Evolutionary conservation across 2,888 invertebrate genomes (phyloP).

Genomic region (Zygaena filipendulae): DNA sequence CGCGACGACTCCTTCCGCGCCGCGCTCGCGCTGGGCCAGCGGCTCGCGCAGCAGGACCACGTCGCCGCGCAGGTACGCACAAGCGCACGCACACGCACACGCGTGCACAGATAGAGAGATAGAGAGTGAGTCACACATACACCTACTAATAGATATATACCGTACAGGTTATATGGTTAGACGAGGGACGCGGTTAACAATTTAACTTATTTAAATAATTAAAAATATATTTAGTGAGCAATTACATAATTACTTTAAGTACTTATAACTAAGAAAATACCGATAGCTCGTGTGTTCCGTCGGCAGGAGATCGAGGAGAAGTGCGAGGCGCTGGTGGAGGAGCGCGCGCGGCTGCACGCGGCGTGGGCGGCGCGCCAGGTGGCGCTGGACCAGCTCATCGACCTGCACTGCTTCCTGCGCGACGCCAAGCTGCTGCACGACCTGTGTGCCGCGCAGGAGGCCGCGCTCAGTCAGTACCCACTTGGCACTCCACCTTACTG

Average conservation of each 20-base stretch:
- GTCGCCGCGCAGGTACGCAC: conserved; percentile 40
- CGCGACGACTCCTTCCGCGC: conserved; percentile 78
- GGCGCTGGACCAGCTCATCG: conserved; percentile 89
- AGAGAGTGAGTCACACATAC: too few relatives aligned
- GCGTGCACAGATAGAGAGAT: too few relatives aligned
- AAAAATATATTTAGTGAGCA: too few relatives aligned
- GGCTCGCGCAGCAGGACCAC: conserved; percentile 87
- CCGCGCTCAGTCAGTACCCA: conserved; percentile 64
- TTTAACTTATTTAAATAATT: too few relatives aligned
- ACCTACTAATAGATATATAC: too few relatives aligned
- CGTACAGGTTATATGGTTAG: too few relatives aligned
- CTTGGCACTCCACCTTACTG: too few relatives aligned
- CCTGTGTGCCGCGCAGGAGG: conserved; percentile 88
- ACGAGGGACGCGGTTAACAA: too few relatives aligned
- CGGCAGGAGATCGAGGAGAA: conserved; percentile 83
- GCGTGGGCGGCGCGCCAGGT: conserved; percentile 93
- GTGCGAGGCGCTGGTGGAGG: conserved; percentile 80
- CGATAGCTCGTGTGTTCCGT: too few relatives aligned
- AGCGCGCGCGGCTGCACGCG: conserved; percentile 80
- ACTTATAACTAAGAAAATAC: too few relatives aligned
- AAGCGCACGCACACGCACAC: neutral
- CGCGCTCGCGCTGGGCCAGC: conserved; percentile 80
- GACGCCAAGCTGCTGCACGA: conserved; percentile 95
- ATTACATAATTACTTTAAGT: too few relatives aligned
- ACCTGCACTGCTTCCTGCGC: conserved; percentile 92